A percentile compares a stretch with the other conserved stretches of the same genome.
Evolutionary conservation across 2,113 vertebrate species (phyloP).

Genomic region (Nipponia nippon): DNA sequence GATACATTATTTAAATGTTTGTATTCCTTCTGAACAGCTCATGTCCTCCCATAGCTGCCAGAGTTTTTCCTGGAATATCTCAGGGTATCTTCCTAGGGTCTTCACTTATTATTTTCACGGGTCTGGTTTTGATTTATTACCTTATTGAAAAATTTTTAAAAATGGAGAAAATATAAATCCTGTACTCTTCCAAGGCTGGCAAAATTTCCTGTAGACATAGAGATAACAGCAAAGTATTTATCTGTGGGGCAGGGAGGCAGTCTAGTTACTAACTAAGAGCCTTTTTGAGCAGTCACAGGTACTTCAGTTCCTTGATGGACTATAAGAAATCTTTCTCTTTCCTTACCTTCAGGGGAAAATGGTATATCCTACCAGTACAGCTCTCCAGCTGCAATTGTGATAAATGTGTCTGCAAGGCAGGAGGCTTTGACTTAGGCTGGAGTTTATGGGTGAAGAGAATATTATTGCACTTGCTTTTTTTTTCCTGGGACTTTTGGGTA

Average conservation of each 20-base stretch:
- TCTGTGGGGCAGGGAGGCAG: not conserved
- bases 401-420: not conserved
- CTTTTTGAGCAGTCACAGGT: not conserved
- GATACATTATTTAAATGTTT: slow-evolving; percentile 34
- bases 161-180: not conserved
- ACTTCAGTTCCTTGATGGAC: not conserved
- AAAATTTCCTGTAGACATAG: not conserved
- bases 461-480: not conserved
- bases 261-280: not conserved
- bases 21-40: slow-evolving; percentile 18
- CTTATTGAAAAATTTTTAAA: not conserved
- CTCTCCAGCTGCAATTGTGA: not conserved
- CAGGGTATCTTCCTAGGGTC: not conserved
- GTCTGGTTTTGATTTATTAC: not conserved
- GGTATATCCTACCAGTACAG: not conserved
- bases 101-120: not conserved
- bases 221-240: not conserved
- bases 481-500: not conserved
- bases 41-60: not conserved
- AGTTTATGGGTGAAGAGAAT: not conserved
- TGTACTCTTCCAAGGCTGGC: not conserved
- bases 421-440: not conserved
- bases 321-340: not conserved
- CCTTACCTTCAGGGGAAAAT: not conserved
- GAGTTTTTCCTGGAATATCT: slow-evolving; percentile 28